Evolutionary conservation across 2,888 invertebrate genomes (phyloP), one percentile per base, ranked within the genome.

Genomic region (Noctua comes): DNA sequence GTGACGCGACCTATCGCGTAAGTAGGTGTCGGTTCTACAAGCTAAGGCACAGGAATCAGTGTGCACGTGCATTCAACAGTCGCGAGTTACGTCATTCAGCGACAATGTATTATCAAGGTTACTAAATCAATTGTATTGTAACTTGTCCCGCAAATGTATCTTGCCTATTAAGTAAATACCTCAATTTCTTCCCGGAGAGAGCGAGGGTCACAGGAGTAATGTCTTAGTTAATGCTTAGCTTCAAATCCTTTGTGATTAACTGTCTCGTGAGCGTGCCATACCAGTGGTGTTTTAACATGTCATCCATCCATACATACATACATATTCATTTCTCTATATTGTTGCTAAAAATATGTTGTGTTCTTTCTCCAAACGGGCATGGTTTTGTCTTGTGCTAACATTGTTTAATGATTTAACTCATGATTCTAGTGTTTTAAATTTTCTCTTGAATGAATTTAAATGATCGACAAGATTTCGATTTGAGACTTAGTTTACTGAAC

Each of bases 181-280:
- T 86, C 80, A 80, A 82, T 84, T 79, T 80, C 82, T 84, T 75
- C 69, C 75, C 62, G 79, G 71, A 79, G 78, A 82, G 82, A 87
- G 86, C 84, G 90, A 88, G 91, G 90, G 85, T 88, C 84, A 82
- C 89, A 87, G 89, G 91, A 91, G 92, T 92, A 90, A 88, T 89
- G 90, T 89, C 75, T 83, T 71, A 77, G 89, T 87, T 94, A 94
- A 95, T 86, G 95, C 95, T 95, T 95, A 83, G 95, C 95, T 94
- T 88, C 70, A 71, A 89, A 89, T 93, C 94, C 94, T 92, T 91
- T 91, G 91, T 94, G 82, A 92, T 91, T 95, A 94, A 95, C 93
- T 73, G 79, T 84, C 90, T 91, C 91, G 96, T 96, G 96, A 96
- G 96, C 96, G 96, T 95, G 95, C 94, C 92, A 93, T 94, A 94